These are phyloP conservation scores for Passer domesticus DNA, from an alignment of 2,113 vertebrate species.

Conservation along the genomic window DNA sequence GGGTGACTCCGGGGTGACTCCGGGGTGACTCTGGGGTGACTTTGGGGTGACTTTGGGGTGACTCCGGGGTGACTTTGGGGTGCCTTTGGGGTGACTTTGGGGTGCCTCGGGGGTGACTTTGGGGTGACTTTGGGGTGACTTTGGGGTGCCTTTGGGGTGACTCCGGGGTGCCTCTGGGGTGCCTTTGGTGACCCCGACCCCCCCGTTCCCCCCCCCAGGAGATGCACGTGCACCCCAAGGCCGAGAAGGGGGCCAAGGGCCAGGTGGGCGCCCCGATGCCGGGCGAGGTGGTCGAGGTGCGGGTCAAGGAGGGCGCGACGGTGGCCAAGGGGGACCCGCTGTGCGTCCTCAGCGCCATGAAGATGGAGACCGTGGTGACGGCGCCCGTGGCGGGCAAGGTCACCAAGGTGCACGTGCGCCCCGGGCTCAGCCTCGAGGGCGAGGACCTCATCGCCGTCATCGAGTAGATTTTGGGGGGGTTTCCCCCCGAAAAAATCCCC, in stretches of 20 bases:
- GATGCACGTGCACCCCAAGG: constrained; percentile 95
- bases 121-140: too few species aligned
- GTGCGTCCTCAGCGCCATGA: background rate
- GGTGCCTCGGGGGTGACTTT: too few species aligned
- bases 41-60: too few species aligned
- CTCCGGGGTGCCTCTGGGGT: too few species aligned
- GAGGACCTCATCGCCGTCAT: background rate
- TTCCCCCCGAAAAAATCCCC: background rate
- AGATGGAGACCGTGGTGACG: background rate
- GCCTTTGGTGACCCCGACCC: background rate
- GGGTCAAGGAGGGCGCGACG: background rate
- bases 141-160: too few species aligned
- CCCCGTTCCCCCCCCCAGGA: constrained; percentile 71
- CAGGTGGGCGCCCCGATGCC: constrained; percentile 86
- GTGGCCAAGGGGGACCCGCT: background rate
- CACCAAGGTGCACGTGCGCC: background rate
- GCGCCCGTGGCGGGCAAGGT: background rate
- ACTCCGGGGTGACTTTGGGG: too few species aligned
- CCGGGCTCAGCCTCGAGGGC: background rate
- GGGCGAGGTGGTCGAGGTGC: background rate
- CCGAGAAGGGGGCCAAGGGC: constrained; percentile 88
- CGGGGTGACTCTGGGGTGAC: too few species aligned
- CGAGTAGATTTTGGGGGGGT: background rate
- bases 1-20: too few species aligned
- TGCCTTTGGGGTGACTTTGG: too few species aligned